Conservation (phyloP, 2,888 invertebrate species). For the Macrosoma leucophasiata region DNA sequence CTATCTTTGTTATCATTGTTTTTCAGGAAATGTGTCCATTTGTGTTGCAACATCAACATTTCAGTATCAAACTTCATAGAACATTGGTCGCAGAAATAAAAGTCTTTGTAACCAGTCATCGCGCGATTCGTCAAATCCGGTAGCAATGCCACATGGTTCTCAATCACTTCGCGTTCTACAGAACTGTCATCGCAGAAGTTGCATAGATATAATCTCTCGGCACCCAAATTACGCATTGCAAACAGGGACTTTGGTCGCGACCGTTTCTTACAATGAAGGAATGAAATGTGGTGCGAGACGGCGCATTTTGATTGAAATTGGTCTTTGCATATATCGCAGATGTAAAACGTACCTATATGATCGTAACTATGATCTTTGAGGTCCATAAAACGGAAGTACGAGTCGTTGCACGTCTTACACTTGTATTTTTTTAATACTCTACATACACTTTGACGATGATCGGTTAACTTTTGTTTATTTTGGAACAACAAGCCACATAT, state of each 20-base stretch:
- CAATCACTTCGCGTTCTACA: conserved; percentile 40
- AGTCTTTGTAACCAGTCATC: conserved; percentile 52
- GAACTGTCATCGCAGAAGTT: conserved; percentile 55
- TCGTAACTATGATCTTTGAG: conserved; percentile 58
- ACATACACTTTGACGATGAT: conserved; percentile 46
- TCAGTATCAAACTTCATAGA: conserved; percentile 49
- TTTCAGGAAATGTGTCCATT: conserved; percentile 57
- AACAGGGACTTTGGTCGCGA: conserved; percentile 42
- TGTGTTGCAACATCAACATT: conserved; percentile 54
- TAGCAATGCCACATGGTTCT: conserved; percentile 40
- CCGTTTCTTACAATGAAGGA: conserved; percentile 42
- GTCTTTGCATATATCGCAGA: conserved; percentile 61
- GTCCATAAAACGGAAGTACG: conserved; percentile 50
- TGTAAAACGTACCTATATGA: conserved; percentile 36
- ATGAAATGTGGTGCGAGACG: conserved; percentile 48
- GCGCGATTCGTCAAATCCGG: conserved; percentile 47
- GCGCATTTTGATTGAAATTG: conserved; percentile 48
- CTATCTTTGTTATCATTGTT: conserved; percentile 44
- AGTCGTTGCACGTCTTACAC: conserved; percentile 44
- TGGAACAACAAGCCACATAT: conserved; percentile 40
- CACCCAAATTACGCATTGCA: conserved; percentile 36
- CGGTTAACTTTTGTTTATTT: conserved; percentile 35
- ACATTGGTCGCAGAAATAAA: conserved; percentile 58
- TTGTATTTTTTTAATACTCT: conserved; percentile 38
- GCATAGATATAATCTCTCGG: conserved; percentile 44